phyloP scores from a whole-genome alignment of 2,797 vertebrate genomes.

The Parotocinclus haroldoi region DNA sequence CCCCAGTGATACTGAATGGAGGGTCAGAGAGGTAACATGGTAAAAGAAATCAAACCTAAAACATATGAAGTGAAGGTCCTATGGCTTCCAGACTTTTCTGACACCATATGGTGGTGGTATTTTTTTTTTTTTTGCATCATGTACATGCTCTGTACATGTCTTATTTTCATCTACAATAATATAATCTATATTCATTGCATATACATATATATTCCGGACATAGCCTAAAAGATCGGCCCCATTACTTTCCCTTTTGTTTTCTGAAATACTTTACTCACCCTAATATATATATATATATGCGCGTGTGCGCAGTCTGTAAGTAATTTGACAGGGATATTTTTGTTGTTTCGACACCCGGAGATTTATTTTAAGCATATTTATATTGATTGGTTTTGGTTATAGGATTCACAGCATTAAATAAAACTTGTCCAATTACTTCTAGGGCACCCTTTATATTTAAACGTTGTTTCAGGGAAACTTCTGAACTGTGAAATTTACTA shows the following conservation, averaged over 20 bases:
- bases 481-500: neutral
- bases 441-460: neutral
- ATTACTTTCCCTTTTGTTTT: no score
- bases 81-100: no score
- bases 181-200: neutral
- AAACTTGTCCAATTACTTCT: neutral
- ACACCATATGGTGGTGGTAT: slow-evolving; percentile 13
- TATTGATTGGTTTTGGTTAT: no score
- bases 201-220: neutral
- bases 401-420: no score
- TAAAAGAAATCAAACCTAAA: no score
- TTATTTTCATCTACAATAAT: neutral
- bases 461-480: neutral
- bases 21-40: no score
- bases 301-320: slow-evolving; percentile 18
- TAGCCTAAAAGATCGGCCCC: no score
- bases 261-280: no score
- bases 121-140: slow-evolving; percentile 6
- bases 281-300: no score
- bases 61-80: neutral
- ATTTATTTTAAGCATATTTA: no score
- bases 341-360: neutral
- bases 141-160: slow-evolving; percentile 4
- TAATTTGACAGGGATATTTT: neutral
- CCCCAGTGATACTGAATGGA: no score